A percentile compares a stretch with the other conserved stretches of the same genome.
These are phyloP conservation scores for Arvicanthis niloticus DNA, from an alignment of 2,113 vertebrate species.

Conservation along the genomic window DNA sequence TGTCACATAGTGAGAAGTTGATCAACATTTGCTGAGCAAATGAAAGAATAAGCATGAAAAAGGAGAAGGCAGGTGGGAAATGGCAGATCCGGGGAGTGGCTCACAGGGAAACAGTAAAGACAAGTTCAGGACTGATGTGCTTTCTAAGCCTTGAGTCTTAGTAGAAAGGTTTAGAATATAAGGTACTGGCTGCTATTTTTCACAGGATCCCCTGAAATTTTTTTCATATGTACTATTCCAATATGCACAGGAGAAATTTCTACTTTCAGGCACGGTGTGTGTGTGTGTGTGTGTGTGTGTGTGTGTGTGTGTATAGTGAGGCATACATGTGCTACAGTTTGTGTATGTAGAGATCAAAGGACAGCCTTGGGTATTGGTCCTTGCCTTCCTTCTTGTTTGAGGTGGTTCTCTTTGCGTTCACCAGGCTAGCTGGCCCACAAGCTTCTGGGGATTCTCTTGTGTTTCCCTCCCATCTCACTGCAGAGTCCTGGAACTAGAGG, in stretches of 20 bases:
- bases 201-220: background rate
- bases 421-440: background rate
- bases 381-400: background rate
- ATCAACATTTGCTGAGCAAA: slow-evolving; percentile 62
- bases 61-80: slow-evolving; percentile 53
- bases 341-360: background rate
- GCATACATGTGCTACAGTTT: background rate
- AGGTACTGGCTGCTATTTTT: background rate
- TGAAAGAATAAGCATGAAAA: slow-evolving; percentile 55
- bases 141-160: background rate
- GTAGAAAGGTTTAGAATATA: background rate
- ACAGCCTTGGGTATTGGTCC: background rate
- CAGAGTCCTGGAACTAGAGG: background rate
- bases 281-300: background rate
- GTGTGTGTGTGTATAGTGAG: background rate
- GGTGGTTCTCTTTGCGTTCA: background rate
- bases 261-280: background rate
- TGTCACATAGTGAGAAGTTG: slow-evolving; percentile 39
- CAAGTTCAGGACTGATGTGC: slow-evolving; percentile 15
- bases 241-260: slow-evolving; percentile 2
- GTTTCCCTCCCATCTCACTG: background rate
- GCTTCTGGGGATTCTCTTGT: background rate
- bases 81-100: background rate
- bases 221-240: background rate
- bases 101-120: slow-evolving; percentile 53